These are phyloP conservation scores for Ceriagrion tenellum DNA, from an alignment of 2,888 invertebrate genomes.

Conservation along the genomic window DNA sequence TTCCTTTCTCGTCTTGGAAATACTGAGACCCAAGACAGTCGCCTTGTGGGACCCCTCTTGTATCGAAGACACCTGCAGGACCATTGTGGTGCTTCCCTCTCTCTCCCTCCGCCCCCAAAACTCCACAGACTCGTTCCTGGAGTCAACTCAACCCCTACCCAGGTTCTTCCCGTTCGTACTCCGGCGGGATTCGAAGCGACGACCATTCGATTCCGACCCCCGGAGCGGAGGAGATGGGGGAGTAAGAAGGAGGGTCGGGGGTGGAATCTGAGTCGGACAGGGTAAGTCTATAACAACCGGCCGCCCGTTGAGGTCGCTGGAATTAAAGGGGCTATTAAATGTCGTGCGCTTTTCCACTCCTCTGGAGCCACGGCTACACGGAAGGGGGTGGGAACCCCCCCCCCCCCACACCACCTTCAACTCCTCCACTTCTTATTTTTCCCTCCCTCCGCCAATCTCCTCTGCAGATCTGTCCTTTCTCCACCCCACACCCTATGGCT, in stretches of 20 bases:
- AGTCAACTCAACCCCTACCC: background rate
- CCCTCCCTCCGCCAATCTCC: slow-evolving; percentile 38
- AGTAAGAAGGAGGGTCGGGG: background rate
- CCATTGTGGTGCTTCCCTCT: too few species aligned
- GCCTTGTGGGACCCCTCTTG: too few species aligned
- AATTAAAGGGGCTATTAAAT: slow-evolving; percentile 48
- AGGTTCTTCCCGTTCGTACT: background rate
- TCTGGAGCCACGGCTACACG: background rate
- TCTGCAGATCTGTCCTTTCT: slow-evolving; percentile 42
- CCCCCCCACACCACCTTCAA: background rate
- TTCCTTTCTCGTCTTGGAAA: too few species aligned
- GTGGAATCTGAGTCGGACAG: slow-evolving; percentile 7
- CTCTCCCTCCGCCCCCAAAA: too few species aligned
- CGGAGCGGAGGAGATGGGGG: background rate
- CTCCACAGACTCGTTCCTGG: background rate
- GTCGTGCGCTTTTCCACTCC: slow-evolving; percentile 25
- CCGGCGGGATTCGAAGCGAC: slow-evolving; percentile 28
- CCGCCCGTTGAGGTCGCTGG: slow-evolving; percentile 30
- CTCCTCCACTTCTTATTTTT: background rate
- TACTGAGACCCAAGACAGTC: too few species aligned
- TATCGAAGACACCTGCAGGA: too few species aligned
- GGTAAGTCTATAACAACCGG: slow-evolving; percentile 16
- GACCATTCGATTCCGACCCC: background rate
- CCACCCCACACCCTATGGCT: background rate
- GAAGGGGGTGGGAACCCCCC: too few species aligned